Percentiles rank a stretch among this genome's conserved stretches.
phyloP scores from a whole-genome alignment of 2,797 vertebrate species.

The Periparus ater region DNA sequence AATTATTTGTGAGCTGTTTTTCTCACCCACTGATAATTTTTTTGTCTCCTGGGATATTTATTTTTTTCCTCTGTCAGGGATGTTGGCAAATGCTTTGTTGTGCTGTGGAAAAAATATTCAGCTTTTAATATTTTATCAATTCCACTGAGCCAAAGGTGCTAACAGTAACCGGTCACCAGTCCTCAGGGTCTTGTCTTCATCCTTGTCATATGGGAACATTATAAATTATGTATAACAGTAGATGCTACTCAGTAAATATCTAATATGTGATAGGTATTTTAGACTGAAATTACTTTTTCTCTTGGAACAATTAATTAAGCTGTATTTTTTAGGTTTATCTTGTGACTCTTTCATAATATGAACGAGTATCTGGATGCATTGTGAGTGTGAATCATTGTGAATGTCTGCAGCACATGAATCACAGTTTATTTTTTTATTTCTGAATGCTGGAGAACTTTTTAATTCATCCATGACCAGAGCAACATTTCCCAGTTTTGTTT shows the following conservation, averaged over 20 bases:
- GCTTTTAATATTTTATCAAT: not conserved
- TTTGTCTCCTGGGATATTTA: not conserved
- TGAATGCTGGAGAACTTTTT: constrained; percentile 9
- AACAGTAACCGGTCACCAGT: not conserved
- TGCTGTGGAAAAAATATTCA: not conserved
- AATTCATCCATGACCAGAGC: not conserved
- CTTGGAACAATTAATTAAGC: constrained; percentile 60
- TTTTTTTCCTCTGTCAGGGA: not conserved
- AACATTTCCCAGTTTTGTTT: not conserved
- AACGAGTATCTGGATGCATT: constrained; percentile 9
- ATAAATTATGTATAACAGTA: constrained; percentile 60
- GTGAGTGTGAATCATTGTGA: constrained; percentile 57
- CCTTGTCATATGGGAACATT: constrained; percentile 16
- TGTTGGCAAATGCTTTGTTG: constrained; percentile 4
- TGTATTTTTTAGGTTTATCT: constrained; percentile 56
- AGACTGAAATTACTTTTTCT: constrained; percentile 65
- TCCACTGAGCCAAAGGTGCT: not conserved
- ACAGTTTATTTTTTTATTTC: not conserved
- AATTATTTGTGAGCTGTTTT: not conserved
- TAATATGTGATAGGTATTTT: constrained; percentile 66
- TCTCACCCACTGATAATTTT: not conserved
- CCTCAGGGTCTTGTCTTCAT: constrained; percentile 15
- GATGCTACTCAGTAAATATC: constrained; percentile 64
- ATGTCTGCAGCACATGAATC: constrained; percentile 49
- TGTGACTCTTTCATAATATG: constrained; percentile 52